These are phyloP conservation scores for Thumatha senex DNA, from an alignment of 2,888 invertebrate genomes.

Conservation along the genomic window DNA sequence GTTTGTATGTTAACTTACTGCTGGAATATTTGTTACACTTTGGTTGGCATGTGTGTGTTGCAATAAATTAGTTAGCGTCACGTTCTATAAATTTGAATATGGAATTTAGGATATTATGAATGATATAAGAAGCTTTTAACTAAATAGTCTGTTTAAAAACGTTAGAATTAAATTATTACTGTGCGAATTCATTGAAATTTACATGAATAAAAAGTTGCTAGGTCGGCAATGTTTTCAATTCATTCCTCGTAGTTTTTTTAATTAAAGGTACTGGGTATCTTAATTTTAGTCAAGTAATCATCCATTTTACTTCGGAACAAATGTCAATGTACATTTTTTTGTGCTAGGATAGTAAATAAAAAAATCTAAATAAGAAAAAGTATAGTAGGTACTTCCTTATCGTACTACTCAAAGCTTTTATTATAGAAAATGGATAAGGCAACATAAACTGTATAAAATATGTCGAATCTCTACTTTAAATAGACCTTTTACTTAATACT, in stretches of 20 bases:
- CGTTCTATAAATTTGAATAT: conserved; percentile 13
- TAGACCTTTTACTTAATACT: background rate
- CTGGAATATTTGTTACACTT: conserved; percentile 42
- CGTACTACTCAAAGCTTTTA: too few relatives aligned
- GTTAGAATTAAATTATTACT: background rate
- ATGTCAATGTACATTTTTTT: too few relatives aligned
- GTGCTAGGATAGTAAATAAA: too few relatives aligned
- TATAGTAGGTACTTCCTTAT: background rate
- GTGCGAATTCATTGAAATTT: too few relatives aligned
- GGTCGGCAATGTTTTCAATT: too few relatives aligned
- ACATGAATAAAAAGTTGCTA: too few relatives aligned
- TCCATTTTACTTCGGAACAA: too few relatives aligned
- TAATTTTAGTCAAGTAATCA: too few relatives aligned
- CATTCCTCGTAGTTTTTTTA: too few relatives aligned
- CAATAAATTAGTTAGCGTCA: conserved; percentile 25
- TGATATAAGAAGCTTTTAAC: background rate
- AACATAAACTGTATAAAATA: background rate
- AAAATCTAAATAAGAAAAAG: too few relatives aligned
- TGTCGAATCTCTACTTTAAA: background rate
- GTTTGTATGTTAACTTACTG: conserved; percentile 68
- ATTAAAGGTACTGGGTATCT: too few relatives aligned
- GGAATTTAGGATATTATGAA: conserved; percentile 10
- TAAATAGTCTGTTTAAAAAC: background rate
- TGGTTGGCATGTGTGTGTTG: conserved; percentile 29
- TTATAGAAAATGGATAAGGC: background rate